Evolutionary conservation across 2,797 vertebrate species (phyloP), one percentile per base, ranked within the genome.

Genomic region (Poeciliopsis presidionis): DNA sequence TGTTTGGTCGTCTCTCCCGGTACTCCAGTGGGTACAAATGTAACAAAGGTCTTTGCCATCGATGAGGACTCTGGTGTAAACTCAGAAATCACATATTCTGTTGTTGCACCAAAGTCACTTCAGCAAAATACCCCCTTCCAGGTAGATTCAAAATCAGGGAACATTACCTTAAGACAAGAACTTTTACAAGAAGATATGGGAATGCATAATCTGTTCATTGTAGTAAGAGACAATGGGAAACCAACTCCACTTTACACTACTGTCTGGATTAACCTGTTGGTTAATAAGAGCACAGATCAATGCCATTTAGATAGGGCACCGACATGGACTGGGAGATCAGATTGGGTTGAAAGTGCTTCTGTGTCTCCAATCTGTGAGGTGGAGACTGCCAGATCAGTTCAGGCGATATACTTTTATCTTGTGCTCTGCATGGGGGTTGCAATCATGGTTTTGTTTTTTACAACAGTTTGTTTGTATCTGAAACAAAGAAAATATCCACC

Each of bases 1-100:
- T 97, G 96, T 81, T 83, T 95, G 55, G 93, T 93, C 1, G 84
- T 97, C 70, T 88, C 95, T 4, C 93, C 93, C 0, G 76, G 78
- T 72, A 95, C 94, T 2, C 61, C 33, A 1, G 73, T 88, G 2
- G 96, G 96, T 51, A 89, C 94, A 43, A 89, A 82, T 14, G 73
- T 97, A 16, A 92, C 95, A 73, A 95, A 95, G 83, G 94, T 97
- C 79, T 94, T 94, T 28, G 96, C 96, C 61, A 81, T 94, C 0
- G 96, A 97, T 20, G 86, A 91, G 75, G 96, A 97, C 89, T 93
- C 92, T 0, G 96, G 96, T 12, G 79, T 94, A 47, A 97, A 96
- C 86, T 96, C 95, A 0, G 94, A 96, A 61, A 94, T 97, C 80
- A 95, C 91, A 0, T 97, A 95, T 87, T 93, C 91, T 8, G 86